Base-by-base conservation (phyloP, 2,797 vertebrate genomes). In the Strix occidentalis region DNA sequence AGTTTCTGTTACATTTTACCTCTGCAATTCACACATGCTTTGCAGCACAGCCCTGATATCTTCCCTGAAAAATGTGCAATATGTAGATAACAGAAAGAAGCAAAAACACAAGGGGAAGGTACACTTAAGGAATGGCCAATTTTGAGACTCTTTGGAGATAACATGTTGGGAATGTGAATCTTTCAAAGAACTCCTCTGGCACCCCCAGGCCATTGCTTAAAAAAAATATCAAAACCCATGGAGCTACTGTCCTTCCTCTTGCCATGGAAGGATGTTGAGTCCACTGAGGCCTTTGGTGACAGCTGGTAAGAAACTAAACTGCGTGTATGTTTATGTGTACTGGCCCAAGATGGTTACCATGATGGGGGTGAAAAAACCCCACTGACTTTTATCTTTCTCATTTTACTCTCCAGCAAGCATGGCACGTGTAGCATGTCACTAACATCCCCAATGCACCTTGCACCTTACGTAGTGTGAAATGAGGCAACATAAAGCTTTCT, bases 281-380 rank as follows among this genome's bases (percentile, higher is more conserved):
- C 6, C 8, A 24, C 23, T 20, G 7, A 56, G 7, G 7, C 4
- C 13, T 61, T 37, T 60, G 17, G 11, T 71, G n/a, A 48, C 3
- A 9, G 17, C 11, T 29, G 61, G 9, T 13, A 79, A 35, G 71
- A 50, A 87, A 56, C 4, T 11, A 72, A 57, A 46, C 26, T 65
- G 5, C 24, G 14, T 7, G 21, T n/a, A 53, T 0, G 0, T 35
- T 3, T 6, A 5, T 28, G 5, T 31, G 5, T 50, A 5, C 7
- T 53, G 10, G 12, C 15, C 25, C 11, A 37, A 68, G 20, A 28
- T 1, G 18, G 5, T 13, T 82, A 56, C 5, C 0, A 1, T 5
- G 15, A 9, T 4, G 23, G 37, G 68, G 13, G 37, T 16, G 29
- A 7, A 12, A 46, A 45, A n/a, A 10, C 1, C 11, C 5, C 16